A percentile compares a stretch with the other conserved stretches of the same genome.
These are phyloP conservation scores for Falco berigora DNA, from an alignment of 2,797 vertebrate species.

Conservation along the genomic window DNA sequence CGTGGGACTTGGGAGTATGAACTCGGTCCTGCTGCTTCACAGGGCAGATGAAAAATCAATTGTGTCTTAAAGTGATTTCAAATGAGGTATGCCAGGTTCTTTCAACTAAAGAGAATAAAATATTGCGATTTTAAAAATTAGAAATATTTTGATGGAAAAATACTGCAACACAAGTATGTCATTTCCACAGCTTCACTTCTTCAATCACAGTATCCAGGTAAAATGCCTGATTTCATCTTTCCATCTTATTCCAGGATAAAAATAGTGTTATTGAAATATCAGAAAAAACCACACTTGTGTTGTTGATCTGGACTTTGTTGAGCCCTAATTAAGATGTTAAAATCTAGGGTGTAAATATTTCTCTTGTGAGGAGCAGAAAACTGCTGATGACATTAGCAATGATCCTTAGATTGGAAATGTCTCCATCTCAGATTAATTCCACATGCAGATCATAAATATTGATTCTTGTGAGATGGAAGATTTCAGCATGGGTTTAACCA, in stretches of 20 bases:
- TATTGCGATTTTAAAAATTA: background rate
- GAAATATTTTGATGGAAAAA: background rate
- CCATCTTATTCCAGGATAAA: background rate
- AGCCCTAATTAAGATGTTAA: background rate
- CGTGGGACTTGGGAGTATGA: background rate
- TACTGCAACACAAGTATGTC: background rate
- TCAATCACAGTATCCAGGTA: background rate
- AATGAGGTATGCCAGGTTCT: background rate
- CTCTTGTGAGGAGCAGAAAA: background rate
- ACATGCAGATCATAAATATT: constrained; percentile 45
- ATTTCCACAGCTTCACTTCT: background rate
- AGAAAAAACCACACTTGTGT: background rate
- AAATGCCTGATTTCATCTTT: background rate
- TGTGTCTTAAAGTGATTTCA: background rate
- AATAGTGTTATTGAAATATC: background rate
- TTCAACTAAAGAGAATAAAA: background rate
- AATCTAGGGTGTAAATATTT: background rate
- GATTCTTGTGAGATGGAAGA: constrained; percentile 14
- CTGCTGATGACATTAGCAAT: background rate
- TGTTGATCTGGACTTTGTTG: background rate
- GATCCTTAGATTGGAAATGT: constrained; percentile 1
- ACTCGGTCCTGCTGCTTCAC: background rate
- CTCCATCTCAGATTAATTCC: constrained; percentile 38
- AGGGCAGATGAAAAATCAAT: background rate
- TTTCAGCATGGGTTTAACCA: background rate